phyloP scores from a whole-genome alignment of 2,113 vertebrate species.

The Gallinago media region DNA sequence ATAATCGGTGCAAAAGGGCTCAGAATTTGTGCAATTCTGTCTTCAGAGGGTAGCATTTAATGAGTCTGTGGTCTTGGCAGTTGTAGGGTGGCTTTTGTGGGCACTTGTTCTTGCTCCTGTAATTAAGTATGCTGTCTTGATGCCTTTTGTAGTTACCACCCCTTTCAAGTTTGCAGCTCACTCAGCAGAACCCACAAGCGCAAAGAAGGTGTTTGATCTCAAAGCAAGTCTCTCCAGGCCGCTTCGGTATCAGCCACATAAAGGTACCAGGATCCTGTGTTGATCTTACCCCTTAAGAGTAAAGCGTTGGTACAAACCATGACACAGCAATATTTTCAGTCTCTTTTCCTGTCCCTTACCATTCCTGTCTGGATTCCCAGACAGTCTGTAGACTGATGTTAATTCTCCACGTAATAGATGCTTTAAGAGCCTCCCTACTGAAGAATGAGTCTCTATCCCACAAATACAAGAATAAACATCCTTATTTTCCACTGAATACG shows the following conservation, averaged over 20 bases:
- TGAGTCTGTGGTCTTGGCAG: neutral
- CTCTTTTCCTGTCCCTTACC: neutral
- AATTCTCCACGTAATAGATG: neutral
- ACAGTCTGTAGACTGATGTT: neutral
- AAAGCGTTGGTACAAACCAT: fast-evolving
- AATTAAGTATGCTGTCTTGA: neutral
- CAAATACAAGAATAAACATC: neutral
- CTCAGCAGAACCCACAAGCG: constrained; percentile 69
- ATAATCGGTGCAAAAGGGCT: neutral
- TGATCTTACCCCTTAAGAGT: neutral
- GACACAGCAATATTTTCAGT: fast-evolving
- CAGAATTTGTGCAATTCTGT: neutral
- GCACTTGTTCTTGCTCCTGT: neutral
- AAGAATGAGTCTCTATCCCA: neutral
- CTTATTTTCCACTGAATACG: neutral
- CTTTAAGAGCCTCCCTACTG: neutral
- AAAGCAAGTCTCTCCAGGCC: constrained; percentile 92
- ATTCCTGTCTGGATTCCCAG: neutral
- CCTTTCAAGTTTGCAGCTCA: constrained; percentile 81
- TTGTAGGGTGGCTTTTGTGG: neutral
- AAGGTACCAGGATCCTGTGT: constrained; percentile 70
- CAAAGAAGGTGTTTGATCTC: constrained; percentile 90
- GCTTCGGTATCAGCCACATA: constrained; percentile 90
- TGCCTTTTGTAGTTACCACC: constrained; percentile 71
- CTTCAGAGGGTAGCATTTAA: neutral